Percentiles rank a stretch among this genome's conserved stretches.
Conservation (phyloP, 2,113 vertebrate genomes). For the Mobula birostris region DNA sequence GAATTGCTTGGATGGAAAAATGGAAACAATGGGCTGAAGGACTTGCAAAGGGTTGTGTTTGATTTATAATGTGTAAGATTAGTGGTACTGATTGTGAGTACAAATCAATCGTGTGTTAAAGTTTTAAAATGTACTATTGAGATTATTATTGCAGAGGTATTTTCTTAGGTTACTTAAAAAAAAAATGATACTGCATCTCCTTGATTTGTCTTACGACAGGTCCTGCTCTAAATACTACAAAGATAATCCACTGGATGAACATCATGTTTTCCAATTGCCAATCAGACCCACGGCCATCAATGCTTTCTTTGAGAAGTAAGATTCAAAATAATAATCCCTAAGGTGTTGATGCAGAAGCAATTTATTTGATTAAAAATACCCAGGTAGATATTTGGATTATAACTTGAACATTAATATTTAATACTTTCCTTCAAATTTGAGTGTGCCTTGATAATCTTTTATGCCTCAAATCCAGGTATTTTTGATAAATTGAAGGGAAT, state of each 20-base stretch:
- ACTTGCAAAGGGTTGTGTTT: neutral
- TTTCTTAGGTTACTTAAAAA: neutral
- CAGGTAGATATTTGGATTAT: too few relatives aligned
- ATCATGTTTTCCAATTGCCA: conserved; percentile 77
- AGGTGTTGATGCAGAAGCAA: neutral
- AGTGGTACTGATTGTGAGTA: neutral
- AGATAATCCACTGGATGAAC: conserved; percentile 73
- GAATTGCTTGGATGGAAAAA: neutral
- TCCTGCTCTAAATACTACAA: conserved; percentile 85
- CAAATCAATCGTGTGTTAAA: neutral
- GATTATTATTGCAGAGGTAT: neutral
- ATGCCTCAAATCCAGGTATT: neutral
- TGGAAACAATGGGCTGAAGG: neutral
- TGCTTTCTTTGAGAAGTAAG: conserved; percentile 82
- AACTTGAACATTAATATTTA: too few relatives aligned
- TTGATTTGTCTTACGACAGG: conserved; percentile 50
- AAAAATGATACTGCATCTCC: neutral
- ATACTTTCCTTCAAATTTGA: neutral
- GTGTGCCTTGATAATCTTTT: neutral
- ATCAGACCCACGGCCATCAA: conserved; percentile 72
- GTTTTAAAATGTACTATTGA: neutral
- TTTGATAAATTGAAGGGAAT: neutral
- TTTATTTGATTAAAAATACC: neutral
- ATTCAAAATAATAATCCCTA: neutral
- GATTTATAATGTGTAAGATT: neutral